These are phyloP conservation scores for Falcunculus frontatus DNA, from an alignment of 2,113 vertebrate species.

Conservation along the genomic window DNA sequence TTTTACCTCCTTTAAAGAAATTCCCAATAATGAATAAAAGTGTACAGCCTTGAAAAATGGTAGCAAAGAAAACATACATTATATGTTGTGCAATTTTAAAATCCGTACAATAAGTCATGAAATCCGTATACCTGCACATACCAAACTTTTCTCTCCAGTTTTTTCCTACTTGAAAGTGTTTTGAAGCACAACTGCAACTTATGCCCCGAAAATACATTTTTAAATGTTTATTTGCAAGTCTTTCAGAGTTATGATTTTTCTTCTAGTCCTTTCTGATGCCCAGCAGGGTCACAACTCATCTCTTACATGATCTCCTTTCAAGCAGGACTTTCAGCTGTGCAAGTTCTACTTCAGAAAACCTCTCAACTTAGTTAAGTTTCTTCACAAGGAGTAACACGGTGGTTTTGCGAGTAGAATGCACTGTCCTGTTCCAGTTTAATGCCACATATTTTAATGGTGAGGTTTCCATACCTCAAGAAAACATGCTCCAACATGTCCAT, in stretches of 20 bases:
- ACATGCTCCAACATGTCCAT: constrained; percentile 78
- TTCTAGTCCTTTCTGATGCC: neutral
- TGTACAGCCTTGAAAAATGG: fast-evolving
- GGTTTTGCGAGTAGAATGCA: neutral
- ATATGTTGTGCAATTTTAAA: neutral
- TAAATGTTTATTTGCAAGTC: neutral
- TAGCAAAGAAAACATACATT: neutral
- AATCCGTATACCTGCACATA: neutral
- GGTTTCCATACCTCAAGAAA: constrained; percentile 19
- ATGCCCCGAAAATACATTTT: neutral
- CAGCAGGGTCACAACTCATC: neutral
- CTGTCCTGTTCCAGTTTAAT: neutral
- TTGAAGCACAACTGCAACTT: neutral
- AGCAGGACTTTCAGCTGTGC: neutral
- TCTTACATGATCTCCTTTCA: neutral
- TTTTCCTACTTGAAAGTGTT: neutral
- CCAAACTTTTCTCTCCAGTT: neutral
- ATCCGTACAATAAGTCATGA: neutral
- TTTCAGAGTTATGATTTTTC: neutral
- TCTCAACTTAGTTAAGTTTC: neutral
- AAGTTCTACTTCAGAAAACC: neutral
- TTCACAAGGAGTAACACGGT: neutral
- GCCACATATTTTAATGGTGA: constrained; percentile 30
- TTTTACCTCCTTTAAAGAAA: neutral
- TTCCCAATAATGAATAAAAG: neutral